Percentiles rank a stretch among this genome's conserved stretches.
phyloP scores from a whole-genome alignment of 2,888 invertebrate genomes.

The Peribatodes rhomboidaria region DNA sequence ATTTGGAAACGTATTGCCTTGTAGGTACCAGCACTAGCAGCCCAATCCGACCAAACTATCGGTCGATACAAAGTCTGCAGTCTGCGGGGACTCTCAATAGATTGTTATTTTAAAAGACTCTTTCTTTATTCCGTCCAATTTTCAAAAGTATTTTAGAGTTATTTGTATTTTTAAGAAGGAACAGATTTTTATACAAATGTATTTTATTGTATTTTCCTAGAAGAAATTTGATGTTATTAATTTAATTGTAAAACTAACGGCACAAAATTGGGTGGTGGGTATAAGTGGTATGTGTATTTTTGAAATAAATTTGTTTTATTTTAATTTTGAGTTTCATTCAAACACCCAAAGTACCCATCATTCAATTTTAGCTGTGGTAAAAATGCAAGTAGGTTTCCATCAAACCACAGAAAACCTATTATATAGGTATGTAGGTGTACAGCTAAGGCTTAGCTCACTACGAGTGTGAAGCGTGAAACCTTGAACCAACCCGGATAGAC shows the following conservation, averaged over 20 bases:
- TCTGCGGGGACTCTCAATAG: too few species aligned
- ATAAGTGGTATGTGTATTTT: slow-evolving; percentile 60
- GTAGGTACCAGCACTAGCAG: too few species aligned
- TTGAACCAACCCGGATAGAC: too few species aligned
- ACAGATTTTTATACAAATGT: background rate
- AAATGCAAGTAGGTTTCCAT: background rate
- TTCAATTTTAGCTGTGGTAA: slow-evolving; percentile 53
- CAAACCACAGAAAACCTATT: too few species aligned
- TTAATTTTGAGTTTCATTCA: slow-evolving; percentile 70
- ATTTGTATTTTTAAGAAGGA: background rate
- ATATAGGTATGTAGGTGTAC: too few species aligned
- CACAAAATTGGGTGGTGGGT: slow-evolving; percentile 77
- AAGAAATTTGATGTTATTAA: slow-evolving; percentile 19
- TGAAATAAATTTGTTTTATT: slow-evolving; percentile 62
- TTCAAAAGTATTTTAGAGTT: slow-evolving; percentile 2
- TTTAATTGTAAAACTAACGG: slow-evolving; percentile 49
- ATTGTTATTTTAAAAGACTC: too few species aligned
- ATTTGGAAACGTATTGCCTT: too few species aligned
- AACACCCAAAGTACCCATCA: slow-evolving; percentile 73
- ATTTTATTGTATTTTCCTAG: slow-evolving; percentile 42
- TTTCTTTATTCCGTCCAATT: slow-evolving; percentile 9
- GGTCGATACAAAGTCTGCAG: too few species aligned
- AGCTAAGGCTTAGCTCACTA: too few species aligned
- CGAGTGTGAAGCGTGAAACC: too few species aligned
- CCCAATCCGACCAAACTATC: too few species aligned